Conservation (phyloP, 2,797 vertebrate species). For the Thamnophis elegans region DNA sequence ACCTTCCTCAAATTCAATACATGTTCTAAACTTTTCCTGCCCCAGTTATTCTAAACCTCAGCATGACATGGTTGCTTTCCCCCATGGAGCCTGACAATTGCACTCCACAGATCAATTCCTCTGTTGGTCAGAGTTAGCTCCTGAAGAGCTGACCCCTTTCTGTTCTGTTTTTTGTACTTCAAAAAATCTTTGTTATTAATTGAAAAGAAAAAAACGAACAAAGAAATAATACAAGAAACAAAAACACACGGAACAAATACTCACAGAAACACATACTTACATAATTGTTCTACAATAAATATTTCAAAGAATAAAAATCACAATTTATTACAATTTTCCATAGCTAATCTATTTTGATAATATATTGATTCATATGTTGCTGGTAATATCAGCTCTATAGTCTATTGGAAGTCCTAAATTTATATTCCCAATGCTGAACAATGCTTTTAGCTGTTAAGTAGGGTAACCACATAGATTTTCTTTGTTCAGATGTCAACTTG, state of each 20-base stretch:
- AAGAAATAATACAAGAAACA: neutral
- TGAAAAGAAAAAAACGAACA: neutral
- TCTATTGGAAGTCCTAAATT: too few species aligned
- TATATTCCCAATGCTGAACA: neutral
- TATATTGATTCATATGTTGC: neutral
- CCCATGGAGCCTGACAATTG: neutral
- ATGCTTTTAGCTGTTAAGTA: neutral
- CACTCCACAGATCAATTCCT: neutral
- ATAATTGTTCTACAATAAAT: neutral
- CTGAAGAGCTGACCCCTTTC: neutral
- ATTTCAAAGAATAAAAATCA: neutral
- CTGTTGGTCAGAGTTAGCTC: neutral
- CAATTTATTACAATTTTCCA: neutral
- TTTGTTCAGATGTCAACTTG: neutral
- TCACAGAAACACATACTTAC: neutral
- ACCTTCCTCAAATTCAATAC: neutral
- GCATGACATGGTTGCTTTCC: neutral
- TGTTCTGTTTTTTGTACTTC: neutral
- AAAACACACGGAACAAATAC: neutral
- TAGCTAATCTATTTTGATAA: neutral
- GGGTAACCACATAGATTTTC: neutral
- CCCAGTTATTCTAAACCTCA: neutral
- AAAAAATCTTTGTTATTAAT: neutral
- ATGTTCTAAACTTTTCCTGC: neutral
- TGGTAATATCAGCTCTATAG: neutral